A percentile compares a stretch with the other conserved stretches of the same genome.
Evolutionary conservation across 2,113 vertebrate genomes (phyloP).

Genomic region (Tragelaphus strepsiceros): DNA sequence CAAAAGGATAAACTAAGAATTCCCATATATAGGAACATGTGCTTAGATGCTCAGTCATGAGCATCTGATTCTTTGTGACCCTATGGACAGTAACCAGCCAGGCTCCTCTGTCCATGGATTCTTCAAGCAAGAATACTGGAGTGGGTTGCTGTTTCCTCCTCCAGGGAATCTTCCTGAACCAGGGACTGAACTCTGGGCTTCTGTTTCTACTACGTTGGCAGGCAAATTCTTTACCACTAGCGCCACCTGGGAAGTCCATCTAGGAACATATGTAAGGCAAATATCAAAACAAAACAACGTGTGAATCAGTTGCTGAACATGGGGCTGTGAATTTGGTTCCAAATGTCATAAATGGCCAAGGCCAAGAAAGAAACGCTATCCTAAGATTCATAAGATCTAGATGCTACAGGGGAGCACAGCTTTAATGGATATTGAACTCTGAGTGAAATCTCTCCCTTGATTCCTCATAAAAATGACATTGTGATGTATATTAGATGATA

Average conservation of each 20-base stretch:
- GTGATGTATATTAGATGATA: not conserved
- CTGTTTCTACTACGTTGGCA: not conserved
- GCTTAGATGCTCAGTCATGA: not conserved
- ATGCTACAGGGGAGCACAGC: not conserved
- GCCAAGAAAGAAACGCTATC: not conserved
- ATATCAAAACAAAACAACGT: not conserved
- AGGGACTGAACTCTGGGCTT: not conserved
- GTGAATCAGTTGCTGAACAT: not conserved
- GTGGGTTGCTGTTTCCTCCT: not conserved
- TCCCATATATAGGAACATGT: not conserved
- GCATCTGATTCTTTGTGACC: not conserved
- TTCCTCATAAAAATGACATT: not conserved
- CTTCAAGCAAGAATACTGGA: not conserved
- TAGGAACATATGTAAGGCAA: not conserved
- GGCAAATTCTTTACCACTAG: not conserved
- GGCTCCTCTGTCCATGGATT: not conserved
- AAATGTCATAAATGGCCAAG: not conserved
- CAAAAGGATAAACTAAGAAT: conserved; percentile 11
- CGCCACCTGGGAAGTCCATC: not conserved
- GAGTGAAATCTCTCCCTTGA: not conserved
- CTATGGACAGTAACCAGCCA: not conserved
- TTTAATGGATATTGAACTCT: not conserved
- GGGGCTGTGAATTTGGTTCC: not conserved
- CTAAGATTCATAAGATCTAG: not conserved
- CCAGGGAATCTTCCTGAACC: not conserved